phyloP scores from a whole-genome alignment of 1,140 invertebrate species.

The Lasaia peninsularis region DNA sequence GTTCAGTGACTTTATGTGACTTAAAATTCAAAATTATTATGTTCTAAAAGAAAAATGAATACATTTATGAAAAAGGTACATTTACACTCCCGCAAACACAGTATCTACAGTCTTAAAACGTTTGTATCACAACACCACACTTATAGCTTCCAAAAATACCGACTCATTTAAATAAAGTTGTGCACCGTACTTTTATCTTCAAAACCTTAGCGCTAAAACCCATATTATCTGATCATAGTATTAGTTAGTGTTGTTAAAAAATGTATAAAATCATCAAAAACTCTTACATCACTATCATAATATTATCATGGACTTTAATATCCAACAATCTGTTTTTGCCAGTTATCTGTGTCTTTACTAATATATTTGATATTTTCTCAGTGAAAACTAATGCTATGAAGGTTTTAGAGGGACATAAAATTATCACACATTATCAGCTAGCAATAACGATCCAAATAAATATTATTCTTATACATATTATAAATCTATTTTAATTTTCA shows the following conservation, averaged over 20 bases:
- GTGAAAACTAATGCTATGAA: background rate
- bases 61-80: conserved; percentile 41
- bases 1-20: background rate
- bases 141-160: conserved; percentile 27
- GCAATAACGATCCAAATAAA: background rate
- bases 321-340: too few relatives aligned
- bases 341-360: too few relatives aligned
- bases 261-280: too few relatives aligned
- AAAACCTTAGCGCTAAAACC: background rate
- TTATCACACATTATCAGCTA: background rate
- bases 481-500: background rate
- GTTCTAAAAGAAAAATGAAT: background rate
- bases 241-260: too few relatives aligned
- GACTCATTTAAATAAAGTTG: conserved; percentile 3
- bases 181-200: background rate
- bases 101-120: conserved; percentile 63
- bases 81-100: conserved; percentile 59
- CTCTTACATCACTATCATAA: too few relatives aligned
- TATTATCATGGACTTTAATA: too few relatives aligned
- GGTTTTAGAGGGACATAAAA: background rate
- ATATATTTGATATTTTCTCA: background rate
- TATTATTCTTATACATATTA: background rate
- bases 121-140: conserved; percentile 64
- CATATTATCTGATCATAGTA: too few relatives aligned
- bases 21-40: background rate